Base-by-base conservation (phyloP, 2,888 invertebrate genomes). In the Drosophila basisetae region DNA sequence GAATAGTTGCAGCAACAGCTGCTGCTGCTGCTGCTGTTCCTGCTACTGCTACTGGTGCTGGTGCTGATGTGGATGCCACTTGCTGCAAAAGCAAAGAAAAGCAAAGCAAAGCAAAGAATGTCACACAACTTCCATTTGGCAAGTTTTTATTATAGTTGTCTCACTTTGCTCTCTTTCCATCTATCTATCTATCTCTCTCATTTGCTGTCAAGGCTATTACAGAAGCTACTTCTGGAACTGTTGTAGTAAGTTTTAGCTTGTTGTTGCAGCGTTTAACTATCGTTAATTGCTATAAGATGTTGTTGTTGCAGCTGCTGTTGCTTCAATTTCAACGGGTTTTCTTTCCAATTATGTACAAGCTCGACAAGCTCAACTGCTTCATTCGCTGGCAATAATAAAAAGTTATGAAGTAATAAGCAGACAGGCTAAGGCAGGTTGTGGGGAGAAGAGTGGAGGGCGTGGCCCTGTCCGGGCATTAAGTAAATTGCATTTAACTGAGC, bases 341-440 rank as follows among this genome's bases (percentile, higher is more conserved):
- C 78, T 78, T 82, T 79, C 82, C 88, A 87, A 84, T 81, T 81
- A 78, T 65, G 70, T 70, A 66, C 73, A 73, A 63, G 74, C 73
- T 56, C 53, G 63, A 78, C 81, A 65, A 75, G 81, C 78, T 68
- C 81, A 78, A 87, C 86, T 84, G 74, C 84, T 82, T 83, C 86
- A 84, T 87, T 87, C 74, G 83, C 69, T 71, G 69, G 62, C 80
- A 74, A 85, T 85, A 82, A 88, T 88, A 81, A 87, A 47, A 85
- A 81, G 80, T 83, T 85, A 85, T 85, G 80, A 85, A 85, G 82
- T 82, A 80, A 85, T 83, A 87, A 73, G 68, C 68, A 70, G 64
- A 70, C 52, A 3, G 28, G 13, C 16, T 18, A 52, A 31, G 22
- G 22, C 22, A 1, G 28, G 0, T 16, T 2, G 31, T 16, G 30